Percentiles rank a stretch among this genome's conserved stretches.
Evolutionary conservation across 1,140 invertebrate species (phyloP).

Genomic region (Spodoptera frugiperda): DNA sequence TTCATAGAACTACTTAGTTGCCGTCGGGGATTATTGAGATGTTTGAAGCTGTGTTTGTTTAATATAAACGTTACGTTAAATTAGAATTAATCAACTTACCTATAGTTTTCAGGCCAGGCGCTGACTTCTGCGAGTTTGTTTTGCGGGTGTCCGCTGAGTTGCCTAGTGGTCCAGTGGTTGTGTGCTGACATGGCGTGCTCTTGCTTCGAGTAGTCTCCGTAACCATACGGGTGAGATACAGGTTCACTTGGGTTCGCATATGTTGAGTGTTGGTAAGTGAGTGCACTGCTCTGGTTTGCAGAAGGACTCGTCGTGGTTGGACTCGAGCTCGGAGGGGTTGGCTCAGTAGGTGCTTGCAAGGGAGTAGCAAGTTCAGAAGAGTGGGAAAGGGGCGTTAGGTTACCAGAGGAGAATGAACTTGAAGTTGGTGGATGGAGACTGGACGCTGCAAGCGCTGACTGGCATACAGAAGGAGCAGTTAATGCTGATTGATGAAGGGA

Average conservation of each 20-base stretch:
- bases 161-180: slow-evolving; percentile 81
- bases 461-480: slow-evolving; percentile 81
- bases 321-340: slow-evolving; percentile 80
- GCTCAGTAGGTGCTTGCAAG: slow-evolving; percentile 73
- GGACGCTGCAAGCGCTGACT: slow-evolving; percentile 76
- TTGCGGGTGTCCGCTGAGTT: slow-evolving; percentile 76
- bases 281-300: slow-evolving; percentile 70
- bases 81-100: slow-evolving; percentile 70
- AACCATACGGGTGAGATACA: slow-evolving; percentile 77
- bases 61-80: slow-evolving; percentile 41
- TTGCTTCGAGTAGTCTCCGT: slow-evolving; percentile 81
- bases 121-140: slow-evolving; percentile 83
- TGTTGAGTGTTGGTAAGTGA: slow-evolving; percentile 77
- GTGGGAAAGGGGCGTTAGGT: slow-evolving; percentile 78
- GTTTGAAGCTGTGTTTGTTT: slow-evolving; percentile 45
- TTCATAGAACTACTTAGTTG: slow-evolving; percentile 73
- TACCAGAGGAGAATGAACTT: slow-evolving; percentile 76
- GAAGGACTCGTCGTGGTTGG: slow-evolving; percentile 73
- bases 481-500: slow-evolving; percentile 80
- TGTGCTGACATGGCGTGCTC: slow-evolving; percentile 80
- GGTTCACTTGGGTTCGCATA: slow-evolving; percentile 75
- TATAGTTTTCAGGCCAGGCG: slow-evolving; percentile 85
- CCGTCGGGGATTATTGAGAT: slow-evolving; percentile 71
- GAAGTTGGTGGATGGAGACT: slow-evolving; percentile 81
- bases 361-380: slow-evolving; percentile 79